These are phyloP conservation scores for Eristalis tenax DNA, from an alignment of 2,888 invertebrate genomes.

Conservation along the genomic window DNA sequence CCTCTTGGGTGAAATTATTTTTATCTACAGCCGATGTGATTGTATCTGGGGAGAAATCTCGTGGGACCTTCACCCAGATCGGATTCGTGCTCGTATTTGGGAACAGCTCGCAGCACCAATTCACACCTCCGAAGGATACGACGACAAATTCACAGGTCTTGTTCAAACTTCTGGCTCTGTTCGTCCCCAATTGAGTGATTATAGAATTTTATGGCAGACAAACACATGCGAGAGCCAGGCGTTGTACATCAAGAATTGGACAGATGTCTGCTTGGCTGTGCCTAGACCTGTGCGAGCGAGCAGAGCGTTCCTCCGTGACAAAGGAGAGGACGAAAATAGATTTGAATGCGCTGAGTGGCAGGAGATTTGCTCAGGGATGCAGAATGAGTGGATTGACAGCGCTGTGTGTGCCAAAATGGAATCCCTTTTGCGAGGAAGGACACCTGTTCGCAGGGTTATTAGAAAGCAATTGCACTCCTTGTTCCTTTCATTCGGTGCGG, in stretches of 20 bases:
- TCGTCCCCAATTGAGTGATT: constrained; percentile 61
- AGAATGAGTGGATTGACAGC: constrained; percentile 13
- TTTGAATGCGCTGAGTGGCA: not conserved
- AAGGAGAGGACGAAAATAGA: constrained; percentile 27
- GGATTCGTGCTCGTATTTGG: constrained; percentile 56
- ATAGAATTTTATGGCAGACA: constrained; percentile 54
- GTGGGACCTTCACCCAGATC: constrained; percentile 70
- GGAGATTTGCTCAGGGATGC: constrained; percentile 6
- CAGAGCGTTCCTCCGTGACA: constrained; percentile 5
- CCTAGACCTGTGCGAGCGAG: constrained; percentile 35
- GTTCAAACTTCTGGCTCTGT: constrained; percentile 20
- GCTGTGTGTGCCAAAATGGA: not conserved
- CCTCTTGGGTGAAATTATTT: constrained; percentile 25
- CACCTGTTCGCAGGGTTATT: constrained; percentile 59
- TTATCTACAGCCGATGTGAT: not conserved
- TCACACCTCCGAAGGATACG: constrained; percentile 52
- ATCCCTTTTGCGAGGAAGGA: constrained; percentile 5
- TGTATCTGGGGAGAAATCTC: constrained; percentile 44
- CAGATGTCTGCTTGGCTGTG: constrained; percentile 56
- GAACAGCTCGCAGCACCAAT: constrained; percentile 45
- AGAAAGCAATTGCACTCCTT: constrained; percentile 50
- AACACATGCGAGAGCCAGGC: not conserved
- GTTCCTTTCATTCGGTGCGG: constrained; percentile 21
- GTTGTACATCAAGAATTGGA: constrained; percentile 46
- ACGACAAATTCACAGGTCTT: constrained; percentile 12